These are phyloP conservation scores for Lordiphosa fenestrarum DNA, from an alignment of 2,888 invertebrate genomes.

Conservation along the genomic window DNA sequence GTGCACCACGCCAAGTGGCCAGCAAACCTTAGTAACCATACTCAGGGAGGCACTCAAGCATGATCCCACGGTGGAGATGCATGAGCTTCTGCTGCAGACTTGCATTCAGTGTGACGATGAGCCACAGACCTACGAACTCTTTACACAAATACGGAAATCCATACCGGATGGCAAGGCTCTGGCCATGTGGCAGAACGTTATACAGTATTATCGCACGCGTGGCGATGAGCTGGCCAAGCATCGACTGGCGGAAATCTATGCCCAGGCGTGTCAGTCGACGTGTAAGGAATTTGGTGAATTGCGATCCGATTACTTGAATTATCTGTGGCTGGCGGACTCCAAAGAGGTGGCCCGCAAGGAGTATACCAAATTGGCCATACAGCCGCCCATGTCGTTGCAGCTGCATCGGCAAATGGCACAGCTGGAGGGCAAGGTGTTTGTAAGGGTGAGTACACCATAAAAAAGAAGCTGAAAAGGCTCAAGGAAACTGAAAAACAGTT, in stretches of 20 bases:
- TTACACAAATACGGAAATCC: constrained; percentile 58
- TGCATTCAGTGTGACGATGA: constrained; percentile 80
- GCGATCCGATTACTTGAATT: constrained; percentile 68
- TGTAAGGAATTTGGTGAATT: constrained; percentile 65
- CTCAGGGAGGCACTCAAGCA: constrained; percentile 81
- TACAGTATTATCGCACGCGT: constrained; percentile 69
- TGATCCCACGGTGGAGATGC: constrained; percentile 75
- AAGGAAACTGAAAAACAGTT: neutral
- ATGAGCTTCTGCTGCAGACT: constrained; percentile 81
- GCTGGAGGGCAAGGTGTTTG: constrained; percentile 77
- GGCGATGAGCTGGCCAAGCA: constrained; percentile 59
- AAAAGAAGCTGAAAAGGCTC: neutral
- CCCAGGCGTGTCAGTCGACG: constrained; percentile 62
- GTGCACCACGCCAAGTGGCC: constrained; percentile 37
- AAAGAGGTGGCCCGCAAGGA: constrained; percentile 82
- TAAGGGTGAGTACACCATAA: constrained; percentile 17
- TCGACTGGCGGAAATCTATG: constrained; percentile 63
- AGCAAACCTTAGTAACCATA: constrained; percentile 50
- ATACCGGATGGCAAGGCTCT: constrained; percentile 51
- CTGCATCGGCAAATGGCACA: constrained; percentile 84
- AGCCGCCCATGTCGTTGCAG: constrained; percentile 83
- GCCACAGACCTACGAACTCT: constrained; percentile 79
- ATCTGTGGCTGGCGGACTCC: constrained; percentile 72
- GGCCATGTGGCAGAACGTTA: constrained; percentile 69
- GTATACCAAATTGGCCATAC: constrained; percentile 83